Evolutionary conservation across 2,113 vertebrate species (phyloP).

Genomic region (Conger conger): DNA sequence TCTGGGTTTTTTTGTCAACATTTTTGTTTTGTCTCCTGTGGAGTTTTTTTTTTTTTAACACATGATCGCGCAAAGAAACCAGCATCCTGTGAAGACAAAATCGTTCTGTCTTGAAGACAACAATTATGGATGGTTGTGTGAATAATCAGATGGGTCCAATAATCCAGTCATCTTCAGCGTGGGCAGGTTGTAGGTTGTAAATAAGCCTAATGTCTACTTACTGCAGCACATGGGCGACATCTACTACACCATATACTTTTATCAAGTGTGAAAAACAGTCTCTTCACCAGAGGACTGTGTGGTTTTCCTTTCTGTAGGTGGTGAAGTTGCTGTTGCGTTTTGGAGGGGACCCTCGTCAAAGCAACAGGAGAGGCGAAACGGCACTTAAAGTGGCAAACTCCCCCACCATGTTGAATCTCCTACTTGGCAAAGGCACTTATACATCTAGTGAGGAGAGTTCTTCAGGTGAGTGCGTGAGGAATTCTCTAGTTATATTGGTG

Average conservation of each 20-base stretch:
- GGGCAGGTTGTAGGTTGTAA: no score
- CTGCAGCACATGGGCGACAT: no score
- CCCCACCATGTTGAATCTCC: slow-evolving; percentile 94
- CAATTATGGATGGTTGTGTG: no score
- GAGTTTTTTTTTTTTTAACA: no score
- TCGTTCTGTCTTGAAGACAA: no score
- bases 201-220: no score
- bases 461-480: slow-evolving; percentile 75
- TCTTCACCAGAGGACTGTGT: neutral
- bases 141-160: no score
- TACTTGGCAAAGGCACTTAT: slow-evolving; percentile 94
- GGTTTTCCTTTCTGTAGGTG: slow-evolving; percentile 72
- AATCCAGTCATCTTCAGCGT: no score
- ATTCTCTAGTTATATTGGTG: neutral
- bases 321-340: slow-evolving; percentile 94
- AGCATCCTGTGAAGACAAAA: no score
- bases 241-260: no score
- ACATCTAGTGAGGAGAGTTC: slow-evolving; percentile 97
- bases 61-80: no score
- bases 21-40: neutral
- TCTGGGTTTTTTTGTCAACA: neutral
- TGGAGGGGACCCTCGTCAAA: slow-evolving; percentile 94
- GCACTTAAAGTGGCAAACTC: slow-evolving; percentile 94
- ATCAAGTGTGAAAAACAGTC: neutral
- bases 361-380: slow-evolving; percentile 95